phyloP scores from a whole-genome alignment of 1,140 invertebrate species.

The Globodera ellingtonae region DNA sequence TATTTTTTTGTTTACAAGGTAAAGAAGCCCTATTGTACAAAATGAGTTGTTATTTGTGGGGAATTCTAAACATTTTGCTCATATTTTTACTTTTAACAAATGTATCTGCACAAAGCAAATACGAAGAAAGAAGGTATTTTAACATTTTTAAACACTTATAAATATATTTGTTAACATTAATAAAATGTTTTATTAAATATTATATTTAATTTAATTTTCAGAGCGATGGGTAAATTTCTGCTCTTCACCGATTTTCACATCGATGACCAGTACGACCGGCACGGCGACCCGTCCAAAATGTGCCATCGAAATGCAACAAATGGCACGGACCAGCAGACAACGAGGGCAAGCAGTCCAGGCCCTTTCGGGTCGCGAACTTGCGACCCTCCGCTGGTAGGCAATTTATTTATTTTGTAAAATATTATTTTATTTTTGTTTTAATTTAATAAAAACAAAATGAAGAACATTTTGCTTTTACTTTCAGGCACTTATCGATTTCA shows the following conservation, averaged over 20 bases:
- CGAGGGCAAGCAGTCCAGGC: constrained; percentile 24
- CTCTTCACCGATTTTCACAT: constrained; percentile 59
- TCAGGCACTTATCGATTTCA: constrained; percentile 44
- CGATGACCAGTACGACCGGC: constrained; percentile 46
- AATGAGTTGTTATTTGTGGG: too few relatives aligned
- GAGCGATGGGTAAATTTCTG: constrained; percentile 37
- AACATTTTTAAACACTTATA: too few relatives aligned
- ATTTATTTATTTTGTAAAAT: background rate
- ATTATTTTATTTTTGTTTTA: background rate
- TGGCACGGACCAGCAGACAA: constrained; percentile 10
- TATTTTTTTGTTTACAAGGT: too few relatives aligned
- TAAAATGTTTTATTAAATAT: background rate
- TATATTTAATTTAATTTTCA: background rate
- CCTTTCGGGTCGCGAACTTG: constrained; percentile 54
- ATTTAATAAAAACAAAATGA: background rate
- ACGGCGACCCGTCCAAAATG: constrained; percentile 41
- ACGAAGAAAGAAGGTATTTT: too few relatives aligned
- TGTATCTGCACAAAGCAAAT: too few relatives aligned
- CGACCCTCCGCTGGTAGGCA: constrained; percentile 50
- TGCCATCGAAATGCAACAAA: constrained; percentile 38
- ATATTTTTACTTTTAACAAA: too few relatives aligned
- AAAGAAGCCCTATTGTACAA: too few relatives aligned
- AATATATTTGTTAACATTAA: background rate
- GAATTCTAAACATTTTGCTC: too few relatives aligned
- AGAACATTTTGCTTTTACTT: background rate